These are phyloP conservation scores for Pterobdella sp. DNA, from an alignment of 2,888 invertebrate species.

Conservation along the genomic window DNA sequence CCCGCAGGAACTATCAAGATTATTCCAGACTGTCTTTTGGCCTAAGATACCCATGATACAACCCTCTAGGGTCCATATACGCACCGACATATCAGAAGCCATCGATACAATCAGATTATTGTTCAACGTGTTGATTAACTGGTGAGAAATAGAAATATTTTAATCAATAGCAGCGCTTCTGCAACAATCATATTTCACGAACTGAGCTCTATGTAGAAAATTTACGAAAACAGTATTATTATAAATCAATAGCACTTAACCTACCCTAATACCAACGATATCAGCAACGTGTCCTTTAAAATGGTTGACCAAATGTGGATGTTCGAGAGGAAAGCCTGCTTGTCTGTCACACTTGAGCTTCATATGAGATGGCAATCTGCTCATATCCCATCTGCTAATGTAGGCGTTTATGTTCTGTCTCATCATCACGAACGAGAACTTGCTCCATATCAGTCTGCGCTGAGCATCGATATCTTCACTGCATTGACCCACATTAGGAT, in stretches of 20 bases:
- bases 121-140: conserved; percentile 50
- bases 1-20: conserved; percentile 24
- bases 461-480: conserved; percentile 15
- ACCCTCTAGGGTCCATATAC: conserved; percentile 45
- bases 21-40: conserved; percentile 60
- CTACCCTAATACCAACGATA: conserved; percentile 62
- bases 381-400: neutral
- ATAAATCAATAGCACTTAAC: no score
- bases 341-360: conserved; percentile 28
- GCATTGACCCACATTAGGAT: conserved; percentile 27
- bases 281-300: conserved; percentile 64
- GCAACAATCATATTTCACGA: neutral
- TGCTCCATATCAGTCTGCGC: conserved; percentile 26
- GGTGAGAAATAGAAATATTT: no score
- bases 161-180: neutral
- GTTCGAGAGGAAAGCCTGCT: conserved; percentile 3
- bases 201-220: no score
- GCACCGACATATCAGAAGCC: conserved; percentile 60
- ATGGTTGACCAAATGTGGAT: conserved; percentile 45
- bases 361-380: conserved; percentile 22
- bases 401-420: conserved; percentile 14
- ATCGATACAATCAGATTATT: conserved; percentile 50
- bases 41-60: conserved; percentile 65
- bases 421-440: conserved; percentile 32
- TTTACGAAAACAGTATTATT: no score